Evolutionary conservation across 2,888 invertebrate species (phyloP), one percentile per base, ranked within the genome.

Genomic region (Smittia sp.): DNA sequence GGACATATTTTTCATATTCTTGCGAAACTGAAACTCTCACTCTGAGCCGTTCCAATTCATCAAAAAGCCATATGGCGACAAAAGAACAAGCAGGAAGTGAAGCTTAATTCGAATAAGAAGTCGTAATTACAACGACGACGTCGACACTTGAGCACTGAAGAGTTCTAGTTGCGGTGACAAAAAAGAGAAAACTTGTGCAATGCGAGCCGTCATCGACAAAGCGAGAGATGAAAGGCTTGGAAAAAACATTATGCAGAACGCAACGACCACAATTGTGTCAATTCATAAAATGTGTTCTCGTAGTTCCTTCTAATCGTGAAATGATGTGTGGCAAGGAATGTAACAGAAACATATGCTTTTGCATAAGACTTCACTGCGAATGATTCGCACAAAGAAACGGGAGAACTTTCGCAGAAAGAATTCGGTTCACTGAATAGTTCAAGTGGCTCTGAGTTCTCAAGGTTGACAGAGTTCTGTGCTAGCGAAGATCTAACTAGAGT

Each of bases 281-380:
- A 54, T 69, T 69, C 41, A 69, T 46, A 68, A 41, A 27, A 27
- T 1, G 20, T 41, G n/a, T 22, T 18, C 41, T 69, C 27, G 25
- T 9, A 54, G n/a, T 41, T 67, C 2, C 25, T 65, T 67, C 38
- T 67, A 39, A 67, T 67, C 46, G 46, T 24, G 46, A 68, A 69
- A 69, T 69, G 54, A 69, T 54, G 69, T 69, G 69, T 69, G 69
- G 46, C 39, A 69, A 46, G 54, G 22, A 69, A 63, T 63, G 25
- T 15, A 9, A 6, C 18, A 58, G 27, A 63, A 63, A 25, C 63
- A 63, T 63, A 27, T 4, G 63, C 13, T 15, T 62, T 62, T 18
- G 27, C 24, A 63, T 25, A 27, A 32, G 32, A 32, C n/a, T n/a
- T n/a, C n/a, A n/a, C n/a, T n/a, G 32, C 32, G 3, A 32, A 6